A percentile compares a stretch with the other conserved stretches of the same genome.
Evolutionary conservation across 2,888 invertebrate species (phyloP).

Genomic region (Corythucha ciliata): DNA sequence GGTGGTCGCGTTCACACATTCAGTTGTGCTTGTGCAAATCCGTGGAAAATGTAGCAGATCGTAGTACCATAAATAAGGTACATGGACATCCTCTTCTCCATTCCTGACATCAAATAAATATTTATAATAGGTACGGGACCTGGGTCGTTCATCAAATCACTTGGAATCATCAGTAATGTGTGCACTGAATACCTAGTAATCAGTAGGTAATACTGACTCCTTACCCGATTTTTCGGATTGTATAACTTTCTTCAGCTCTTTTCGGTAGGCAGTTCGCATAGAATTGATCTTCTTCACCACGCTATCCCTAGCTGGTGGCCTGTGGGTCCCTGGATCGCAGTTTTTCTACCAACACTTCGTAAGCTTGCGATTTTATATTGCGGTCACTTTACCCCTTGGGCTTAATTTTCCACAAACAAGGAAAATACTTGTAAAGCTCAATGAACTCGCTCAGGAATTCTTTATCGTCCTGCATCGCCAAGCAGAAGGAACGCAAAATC

Average conservation of each 20-base stretch:
- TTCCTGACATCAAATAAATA: constrained; percentile 5
- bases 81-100: constrained; percentile 8
- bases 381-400: constrained; percentile 11
- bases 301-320: constrained; percentile 12
- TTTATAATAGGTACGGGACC: too few relatives aligned
- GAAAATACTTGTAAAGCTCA: constrained; percentile 12
- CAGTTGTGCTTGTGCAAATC: too few relatives aligned
- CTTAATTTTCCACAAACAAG: constrained; percentile 17
- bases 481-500: too few relatives aligned
- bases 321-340: neutral
- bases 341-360: constrained; percentile 15
- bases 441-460: constrained; percentile 13
- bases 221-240: constrained; percentile 6
- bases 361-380: constrained; percentile 16
- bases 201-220: neutral
- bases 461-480: constrained; percentile 9
- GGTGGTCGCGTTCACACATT: too few relatives aligned
- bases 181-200: constrained; percentile 2
- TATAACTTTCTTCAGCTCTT: constrained; percentile 6
- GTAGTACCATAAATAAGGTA: constrained; percentile 11
- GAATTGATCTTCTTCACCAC: constrained; percentile 13
- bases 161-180: constrained; percentile 1
- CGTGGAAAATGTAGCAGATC: constrained; percentile 8
- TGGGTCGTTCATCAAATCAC: constrained; percentile 4
- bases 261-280: constrained; percentile 10